phyloP scores from a whole-genome alignment of 2,888 invertebrate species.

The Cantharis nigra region DNA sequence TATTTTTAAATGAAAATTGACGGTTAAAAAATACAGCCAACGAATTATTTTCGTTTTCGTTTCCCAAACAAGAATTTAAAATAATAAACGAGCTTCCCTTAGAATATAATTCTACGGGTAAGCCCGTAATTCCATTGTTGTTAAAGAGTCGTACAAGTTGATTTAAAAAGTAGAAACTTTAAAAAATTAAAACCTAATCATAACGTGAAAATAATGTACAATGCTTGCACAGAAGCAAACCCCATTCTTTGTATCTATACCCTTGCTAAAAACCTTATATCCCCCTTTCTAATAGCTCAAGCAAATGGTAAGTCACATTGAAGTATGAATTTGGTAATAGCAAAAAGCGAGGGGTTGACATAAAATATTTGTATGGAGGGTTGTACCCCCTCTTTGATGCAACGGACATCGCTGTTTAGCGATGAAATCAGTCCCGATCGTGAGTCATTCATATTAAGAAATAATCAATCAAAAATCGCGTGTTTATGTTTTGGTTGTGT shows the following conservation, averaged over 20 bases:
- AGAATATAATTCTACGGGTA: not conserved
- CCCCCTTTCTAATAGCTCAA: constrained; percentile 45
- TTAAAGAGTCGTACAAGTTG: not conserved
- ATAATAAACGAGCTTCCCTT: not conserved
- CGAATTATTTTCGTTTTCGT: not conserved
- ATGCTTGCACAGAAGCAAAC: constrained; percentile 14
- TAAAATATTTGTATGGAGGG: constrained; percentile 46
- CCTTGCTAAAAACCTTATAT: constrained; percentile 42
- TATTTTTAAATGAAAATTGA: too few relatives aligned
- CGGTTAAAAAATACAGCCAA: not conserved
- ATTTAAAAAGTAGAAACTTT: not conserved
- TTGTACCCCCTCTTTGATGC: constrained; percentile 46
- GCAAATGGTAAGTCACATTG: constrained; percentile 44
- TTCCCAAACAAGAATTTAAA: not conserved
- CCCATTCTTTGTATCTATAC: constrained; percentile 25
- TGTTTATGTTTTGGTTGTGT: constrained; percentile 16
- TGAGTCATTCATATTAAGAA: constrained; percentile 46
- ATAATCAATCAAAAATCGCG: constrained; percentile 40
- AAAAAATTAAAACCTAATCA: not conserved
- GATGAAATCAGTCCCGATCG: constrained; percentile 47
- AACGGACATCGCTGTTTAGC: constrained; percentile 42
- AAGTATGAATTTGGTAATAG: constrained; percentile 37
- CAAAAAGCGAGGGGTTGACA: constrained; percentile 38
- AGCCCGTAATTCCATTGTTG: not conserved
- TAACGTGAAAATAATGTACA: not conserved